A percentile compares a stretch with the other conserved stretches of the same genome.
phyloP scores from a whole-genome alignment of 2,113 vertebrate genomes.

The Elephantulus edwardii region DNA sequence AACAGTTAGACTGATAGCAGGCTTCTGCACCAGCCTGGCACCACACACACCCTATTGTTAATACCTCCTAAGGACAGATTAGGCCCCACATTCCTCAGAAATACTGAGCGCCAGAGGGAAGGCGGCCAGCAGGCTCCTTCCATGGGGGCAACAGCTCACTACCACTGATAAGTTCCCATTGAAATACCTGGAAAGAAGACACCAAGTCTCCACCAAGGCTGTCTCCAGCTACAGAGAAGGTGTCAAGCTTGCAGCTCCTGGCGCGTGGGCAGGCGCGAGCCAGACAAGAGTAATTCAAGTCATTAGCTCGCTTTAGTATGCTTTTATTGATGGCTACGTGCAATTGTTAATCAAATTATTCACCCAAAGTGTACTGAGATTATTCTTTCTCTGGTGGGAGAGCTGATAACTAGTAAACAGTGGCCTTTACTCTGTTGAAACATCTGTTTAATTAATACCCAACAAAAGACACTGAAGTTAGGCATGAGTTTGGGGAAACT shows the following conservation, averaged over 20 bases:
- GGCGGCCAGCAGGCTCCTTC: conserved; percentile 72
- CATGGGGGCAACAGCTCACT: conserved; percentile 48
- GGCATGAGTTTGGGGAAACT: conserved; percentile 43
- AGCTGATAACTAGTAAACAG: conserved; percentile 53
- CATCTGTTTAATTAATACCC: conserved; percentile 67
- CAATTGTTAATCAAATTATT: conserved; percentile 58
- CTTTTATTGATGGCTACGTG: conserved; percentile 62
- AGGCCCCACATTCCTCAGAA: conserved; percentile 65
- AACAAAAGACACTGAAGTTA: conserved; percentile 37
- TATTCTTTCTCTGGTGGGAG: neutral
- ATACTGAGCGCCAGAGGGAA: conserved; percentile 72
- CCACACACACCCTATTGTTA: conserved; percentile 71
- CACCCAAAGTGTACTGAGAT: conserved; percentile 46
- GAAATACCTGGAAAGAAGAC: conserved; percentile 76
- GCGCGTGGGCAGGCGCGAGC: conserved; percentile 20
- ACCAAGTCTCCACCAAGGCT: neutral
- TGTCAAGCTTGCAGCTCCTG: conserved; percentile 26
- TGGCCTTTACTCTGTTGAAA: conserved; percentile 66
- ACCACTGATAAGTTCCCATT: conserved; percentile 73
- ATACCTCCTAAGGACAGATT: conserved; percentile 69
- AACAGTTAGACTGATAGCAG: conserved; percentile 44
- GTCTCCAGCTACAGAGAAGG: conserved; percentile 57
- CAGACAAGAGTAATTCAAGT: conserved; percentile 61
- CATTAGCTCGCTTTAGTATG: conserved; percentile 43
- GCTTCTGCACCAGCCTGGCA: conserved; percentile 49